Conservation (phyloP, 2,888 invertebrate species). For the Acrocyrtus sp. region DNA sequence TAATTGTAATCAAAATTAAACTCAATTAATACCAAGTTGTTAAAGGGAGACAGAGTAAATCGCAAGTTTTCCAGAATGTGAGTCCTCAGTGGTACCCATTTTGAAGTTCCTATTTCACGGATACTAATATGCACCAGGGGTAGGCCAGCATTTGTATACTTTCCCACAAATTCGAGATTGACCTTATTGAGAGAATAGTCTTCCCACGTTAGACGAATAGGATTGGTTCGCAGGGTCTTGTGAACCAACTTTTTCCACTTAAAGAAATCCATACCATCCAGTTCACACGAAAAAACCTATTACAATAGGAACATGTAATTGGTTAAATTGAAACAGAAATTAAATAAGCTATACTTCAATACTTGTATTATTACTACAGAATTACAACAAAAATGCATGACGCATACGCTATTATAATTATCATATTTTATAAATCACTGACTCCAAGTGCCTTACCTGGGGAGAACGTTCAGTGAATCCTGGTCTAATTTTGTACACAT, state of each 20-base stretch:
- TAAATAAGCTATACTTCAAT: background rate
- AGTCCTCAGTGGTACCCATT: constrained; percentile 1
- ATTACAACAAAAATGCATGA: too few relatives aligned
- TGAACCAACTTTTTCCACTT: constrained; percentile 1
- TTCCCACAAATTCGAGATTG: background rate
- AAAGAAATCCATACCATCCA: constrained; percentile 5
- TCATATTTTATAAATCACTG: too few relatives aligned
- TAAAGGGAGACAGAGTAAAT: background rate
- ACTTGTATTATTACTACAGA: too few relatives aligned
- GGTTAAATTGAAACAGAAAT: background rate
- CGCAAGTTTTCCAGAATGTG: constrained; percentile 2
- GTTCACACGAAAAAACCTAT: constrained; percentile 25
- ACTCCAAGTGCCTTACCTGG: too few relatives aligned
- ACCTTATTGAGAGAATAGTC: background rate
- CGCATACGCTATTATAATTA: too few relatives aligned
- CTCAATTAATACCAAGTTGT: constrained; percentile 26
- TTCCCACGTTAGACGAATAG: background rate
- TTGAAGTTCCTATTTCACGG: background rate
- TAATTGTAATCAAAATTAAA: too few relatives aligned
- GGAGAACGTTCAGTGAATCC: background rate
- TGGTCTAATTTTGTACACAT: background rate
- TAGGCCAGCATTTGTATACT: background rate
- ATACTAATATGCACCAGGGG: constrained; percentile 16
- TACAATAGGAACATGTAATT: background rate
- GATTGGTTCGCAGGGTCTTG: background rate